Conservation (phyloP, 2,888 invertebrate species). For the Synergus laeviventris region DNA sequence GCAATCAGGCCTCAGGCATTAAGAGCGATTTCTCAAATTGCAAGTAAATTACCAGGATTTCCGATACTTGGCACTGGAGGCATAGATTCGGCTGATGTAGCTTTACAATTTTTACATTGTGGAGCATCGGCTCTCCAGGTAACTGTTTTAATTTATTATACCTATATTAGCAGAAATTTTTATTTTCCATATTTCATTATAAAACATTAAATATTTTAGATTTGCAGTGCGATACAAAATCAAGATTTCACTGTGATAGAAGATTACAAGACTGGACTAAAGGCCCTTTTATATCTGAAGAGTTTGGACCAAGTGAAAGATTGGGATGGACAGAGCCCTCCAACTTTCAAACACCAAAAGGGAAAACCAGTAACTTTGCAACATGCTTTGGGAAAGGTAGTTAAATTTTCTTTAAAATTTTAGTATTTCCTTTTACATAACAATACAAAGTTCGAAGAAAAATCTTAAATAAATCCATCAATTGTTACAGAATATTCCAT, state of each 20-base stretch:
- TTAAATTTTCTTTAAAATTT: neutral
- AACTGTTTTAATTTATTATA: constrained; percentile 9
- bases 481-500: constrained; percentile 84
- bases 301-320: constrained; percentile 80
- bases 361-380: constrained; percentile 90
- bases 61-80: constrained; percentile 98
- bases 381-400: constrained; percentile 83
- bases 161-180: neutral
- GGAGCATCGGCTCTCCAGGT: constrained; percentile 96
- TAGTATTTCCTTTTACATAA: neutral
- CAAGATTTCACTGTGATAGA: constrained; percentile 98
- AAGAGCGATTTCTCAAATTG: constrained; percentile 93
- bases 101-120: constrained; percentile 95
- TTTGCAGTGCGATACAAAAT: constrained; percentile 98
- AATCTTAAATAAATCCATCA: neutral
- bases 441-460: neutral
- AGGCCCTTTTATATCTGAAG: constrained; percentile 89
- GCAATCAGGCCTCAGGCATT: constrained; percentile 97
- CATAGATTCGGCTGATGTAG: constrained; percentile 96
- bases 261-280: constrained; percentile 94
- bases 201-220: constrained; percentile 75
- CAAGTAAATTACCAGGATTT: constrained; percentile 89
- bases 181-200: neutral
- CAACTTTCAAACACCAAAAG: constrained; percentile 91
- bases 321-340: constrained; percentile 98